phyloP scores from a whole-genome alignment of 64 coral and sea anemone genomes.

The Montipora efflorescens region DNA sequence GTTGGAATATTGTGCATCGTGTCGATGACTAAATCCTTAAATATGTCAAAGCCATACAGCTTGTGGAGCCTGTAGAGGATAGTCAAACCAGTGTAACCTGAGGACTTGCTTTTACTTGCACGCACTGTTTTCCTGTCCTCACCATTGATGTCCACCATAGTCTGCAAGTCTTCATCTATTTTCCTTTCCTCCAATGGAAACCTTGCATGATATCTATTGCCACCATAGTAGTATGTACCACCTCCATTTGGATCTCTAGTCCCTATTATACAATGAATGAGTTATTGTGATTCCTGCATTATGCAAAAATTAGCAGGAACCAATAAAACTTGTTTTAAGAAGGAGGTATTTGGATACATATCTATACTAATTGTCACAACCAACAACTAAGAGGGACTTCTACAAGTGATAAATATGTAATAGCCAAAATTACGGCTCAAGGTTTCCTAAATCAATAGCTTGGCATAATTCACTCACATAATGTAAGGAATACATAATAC shows the following conservation, averaged over 20 bases:
- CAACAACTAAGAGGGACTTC: too few species aligned
- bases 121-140: slow-evolving; percentile 10
- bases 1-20: slow-evolving; percentile 34
- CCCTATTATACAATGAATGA: neutral
- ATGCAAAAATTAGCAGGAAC: too few species aligned
- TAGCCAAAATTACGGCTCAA: too few species aligned
- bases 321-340: too few species aligned
- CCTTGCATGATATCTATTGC: neutral
- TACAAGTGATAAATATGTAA: too few species aligned
- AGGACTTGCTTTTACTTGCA: neutral
- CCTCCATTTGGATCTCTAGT: neutral
- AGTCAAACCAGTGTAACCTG: neutral
- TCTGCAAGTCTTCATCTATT: neutral
- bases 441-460: too few species aligned
- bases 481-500: too few species aligned
- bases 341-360: too few species aligned
- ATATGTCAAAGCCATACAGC: slow-evolving; percentile 5
- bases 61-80: slow-evolving; percentile 6
- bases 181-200: neutral
- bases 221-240: slow-evolving; percentile 13
- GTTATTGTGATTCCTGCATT: too few species aligned
- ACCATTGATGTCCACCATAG: neutral
- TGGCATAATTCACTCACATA: too few species aligned
- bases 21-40: neutral
- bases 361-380: too few species aligned